Base-by-base conservation (phyloP, 2,888 invertebrate genomes). In the Halocaridina rubra region DNA sequence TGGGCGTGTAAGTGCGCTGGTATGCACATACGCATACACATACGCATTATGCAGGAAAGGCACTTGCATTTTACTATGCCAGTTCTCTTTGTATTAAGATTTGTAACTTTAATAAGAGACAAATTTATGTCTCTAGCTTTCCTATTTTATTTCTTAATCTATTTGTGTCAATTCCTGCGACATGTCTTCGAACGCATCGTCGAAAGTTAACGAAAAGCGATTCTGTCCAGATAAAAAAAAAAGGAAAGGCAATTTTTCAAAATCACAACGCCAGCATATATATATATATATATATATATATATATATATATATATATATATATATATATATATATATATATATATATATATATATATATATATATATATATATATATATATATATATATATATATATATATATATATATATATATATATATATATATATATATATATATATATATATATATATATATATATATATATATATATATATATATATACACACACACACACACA, bases 371-470 rank as follows among this genome's bases (percentile, higher is more conserved):
- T 64, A 64, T 64, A 24, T 64, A 64, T 64, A 64, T 64, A 64
- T 64, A 24, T 64, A 64, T 64, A 64, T 64, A 64, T 64, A 46
- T 72, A 13, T 72, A 22, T 72, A n/a, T 33, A 13, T 72, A 22
- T 39, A 30, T 72, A 22, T 72, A 29, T 72, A 22, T 72, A 22
- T 33, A 22, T 72, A 22, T 72, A 30, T 72, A 30, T 72, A 30
- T 32, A 16, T 32, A 16, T 72, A 30, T 72, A 30, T 72, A 13
- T 32, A 29, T 72, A 29, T 72, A 29, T 67, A n/a, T 67, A n/a
- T 67, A n/a, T 67, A n/a, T 67, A n/a, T 67, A n/a, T 67, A n/a
- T 67, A n/a, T 67, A n/a, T 69, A 69, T 27, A 69, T 69, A 69
- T 69, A 69, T 27, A 69, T 69, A 69, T 69, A 69, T 27, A 69